Percentiles rank a stretch among this genome's conserved stretches.
Evolutionary conservation across 1,140 invertebrate species (phyloP).

Genomic region (Drosophila teissieri): DNA sequence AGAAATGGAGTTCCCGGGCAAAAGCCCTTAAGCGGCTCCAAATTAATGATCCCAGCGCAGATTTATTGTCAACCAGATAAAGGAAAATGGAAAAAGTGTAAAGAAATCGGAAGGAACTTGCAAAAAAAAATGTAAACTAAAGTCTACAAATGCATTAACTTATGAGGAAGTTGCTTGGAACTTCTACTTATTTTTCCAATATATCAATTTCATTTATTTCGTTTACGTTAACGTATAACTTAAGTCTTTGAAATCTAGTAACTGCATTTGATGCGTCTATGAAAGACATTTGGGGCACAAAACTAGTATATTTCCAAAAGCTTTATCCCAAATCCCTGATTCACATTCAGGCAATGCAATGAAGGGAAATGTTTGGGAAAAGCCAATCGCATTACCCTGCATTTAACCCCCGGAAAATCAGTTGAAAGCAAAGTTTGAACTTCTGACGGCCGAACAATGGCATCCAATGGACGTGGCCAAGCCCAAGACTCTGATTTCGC

Average conservation of each 20-base stretch:
- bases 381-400: slow-evolving; percentile 7
- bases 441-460: slow-evolving; percentile 38
- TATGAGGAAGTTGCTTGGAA: too few species aligned
- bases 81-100: slow-evolving; percentile 9
- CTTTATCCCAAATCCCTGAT: slow-evolving; percentile 11
- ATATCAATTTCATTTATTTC: background rate
- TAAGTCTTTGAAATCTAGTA: too few species aligned
- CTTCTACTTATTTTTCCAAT: too few species aligned
- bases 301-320: background rate
- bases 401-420: background rate
- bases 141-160: too few species aligned
- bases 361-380: slow-evolving; percentile 27
- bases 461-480: slow-evolving; percentile 1
- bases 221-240: background rate
- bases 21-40: slow-evolving; percentile 42
- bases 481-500: slow-evolving; percentile 20
- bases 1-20: slow-evolving; percentile 12
- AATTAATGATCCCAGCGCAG: slow-evolving; percentile 68
- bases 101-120: slow-evolving; percentile 16
- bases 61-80: slow-evolving; percentile 56
- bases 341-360: slow-evolving; percentile 23
- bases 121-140: slow-evolving; percentile 23
- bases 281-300: too few species aligned
- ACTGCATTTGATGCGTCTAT: too few species aligned
- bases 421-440: slow-evolving; percentile 40